phyloP scores from a whole-genome alignment of 1,140 invertebrate genomes.

The Rhizoglyphus robini region DNA sequence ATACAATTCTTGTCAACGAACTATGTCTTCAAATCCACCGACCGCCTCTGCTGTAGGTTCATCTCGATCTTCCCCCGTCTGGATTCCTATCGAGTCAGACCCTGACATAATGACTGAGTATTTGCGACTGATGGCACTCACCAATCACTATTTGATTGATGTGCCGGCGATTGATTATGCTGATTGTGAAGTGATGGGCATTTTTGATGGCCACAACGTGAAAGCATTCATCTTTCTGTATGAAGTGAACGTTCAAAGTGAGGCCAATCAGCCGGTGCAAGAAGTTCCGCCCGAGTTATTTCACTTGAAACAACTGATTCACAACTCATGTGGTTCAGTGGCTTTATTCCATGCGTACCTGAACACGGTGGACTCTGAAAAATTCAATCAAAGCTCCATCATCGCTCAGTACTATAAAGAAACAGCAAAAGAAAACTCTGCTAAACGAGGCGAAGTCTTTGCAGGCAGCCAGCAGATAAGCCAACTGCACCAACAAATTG shows the following conservation, averaged over 20 bases:
- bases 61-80: no score
- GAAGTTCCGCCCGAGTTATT: not conserved
- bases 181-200: not conserved
- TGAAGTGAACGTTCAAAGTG: not conserved
- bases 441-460: not conserved
- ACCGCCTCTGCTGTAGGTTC: no score
- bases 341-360: conserved; percentile 9
- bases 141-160: not conserved
- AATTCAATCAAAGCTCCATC: not conserved
- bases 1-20: no score
- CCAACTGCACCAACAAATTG: not conserved
- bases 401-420: not conserved
- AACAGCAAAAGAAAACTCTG: not conserved
- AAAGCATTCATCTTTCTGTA: conserved; percentile 2
- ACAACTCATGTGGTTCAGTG: not conserved
- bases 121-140: not conserved
- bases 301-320: not conserved
- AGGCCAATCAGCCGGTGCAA: not conserved
- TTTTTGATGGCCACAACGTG: not conserved
- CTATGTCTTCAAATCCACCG: no score
- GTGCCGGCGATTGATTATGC: not conserved
- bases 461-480: not conserved
- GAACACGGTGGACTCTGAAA: not conserved
- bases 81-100: conserved; percentile 2
- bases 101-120: not conserved